A percentile compares a stretch with the other conserved stretches of the same genome.
phyloP scores from a whole-genome alignment of 2,888 invertebrate species.

The Willowsia nigromaculata region DNA sequence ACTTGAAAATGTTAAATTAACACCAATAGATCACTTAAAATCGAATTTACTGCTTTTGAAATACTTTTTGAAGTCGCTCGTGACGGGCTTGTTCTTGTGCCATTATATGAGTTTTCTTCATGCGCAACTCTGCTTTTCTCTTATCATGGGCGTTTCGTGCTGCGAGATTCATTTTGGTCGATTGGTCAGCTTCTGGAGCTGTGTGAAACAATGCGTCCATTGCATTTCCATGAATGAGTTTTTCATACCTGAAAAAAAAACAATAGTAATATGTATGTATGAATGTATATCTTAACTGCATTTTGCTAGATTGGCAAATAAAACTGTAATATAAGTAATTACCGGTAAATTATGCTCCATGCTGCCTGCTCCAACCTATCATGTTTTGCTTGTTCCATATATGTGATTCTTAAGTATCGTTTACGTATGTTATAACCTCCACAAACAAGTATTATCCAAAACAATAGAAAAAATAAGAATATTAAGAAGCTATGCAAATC shows the following conservation, averaged over 20 bases:
- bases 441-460: conserved; percentile 62
- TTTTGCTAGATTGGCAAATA: not conserved
- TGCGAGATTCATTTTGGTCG: not conserved
- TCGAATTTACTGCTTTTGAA: conserved; percentile 39
- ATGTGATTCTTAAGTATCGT: conserved; percentile 35
- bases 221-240: conserved; percentile 69
- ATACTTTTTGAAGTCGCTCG: conserved; percentile 57
- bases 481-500: conserved; percentile 33
- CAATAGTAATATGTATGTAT: too few species aligned
- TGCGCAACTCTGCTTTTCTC: conserved; percentile 41
- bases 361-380: conserved; percentile 72
- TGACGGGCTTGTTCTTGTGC: conserved; percentile 58
- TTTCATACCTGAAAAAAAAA: conserved; percentile 69
- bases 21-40: too few species aligned
- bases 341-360: conserved; percentile 67
- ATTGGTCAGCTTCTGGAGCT: not conserved
- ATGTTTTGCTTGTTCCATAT: conserved; percentile 55
- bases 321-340: not conserved
- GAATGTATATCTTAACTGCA: too few species aligned
- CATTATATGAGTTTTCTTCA: conserved; percentile 55
- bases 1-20: too few species aligned
- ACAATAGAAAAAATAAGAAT: conserved; percentile 19
- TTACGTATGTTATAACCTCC: conserved; percentile 69
- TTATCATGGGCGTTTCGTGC: conserved; percentile 39
- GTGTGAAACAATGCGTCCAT: not conserved